phyloP scores from a whole-genome alignment of 2,113 vertebrate genomes.

The Neomonachus schauinslandi region DNA sequence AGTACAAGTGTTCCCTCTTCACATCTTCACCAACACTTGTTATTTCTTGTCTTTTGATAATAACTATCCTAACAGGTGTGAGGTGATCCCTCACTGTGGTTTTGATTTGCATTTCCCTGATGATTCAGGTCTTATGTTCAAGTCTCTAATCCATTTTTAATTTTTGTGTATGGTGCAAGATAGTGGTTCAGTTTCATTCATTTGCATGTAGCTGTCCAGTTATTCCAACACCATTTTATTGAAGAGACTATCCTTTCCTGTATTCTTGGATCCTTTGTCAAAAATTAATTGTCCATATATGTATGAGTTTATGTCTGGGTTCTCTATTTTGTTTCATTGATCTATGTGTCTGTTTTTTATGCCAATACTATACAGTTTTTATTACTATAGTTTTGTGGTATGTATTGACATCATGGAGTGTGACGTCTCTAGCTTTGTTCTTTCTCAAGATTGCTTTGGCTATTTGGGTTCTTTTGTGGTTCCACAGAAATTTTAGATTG shows the following conservation, averaged over 20 bases:
- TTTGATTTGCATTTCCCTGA: not conserved
- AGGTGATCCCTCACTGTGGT: not conserved
- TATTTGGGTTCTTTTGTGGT: not conserved
- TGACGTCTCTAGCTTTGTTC: not conserved
- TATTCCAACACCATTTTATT: not conserved
- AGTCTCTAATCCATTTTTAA: not conserved
- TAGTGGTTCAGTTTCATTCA: not conserved
- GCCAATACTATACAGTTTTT: not conserved
- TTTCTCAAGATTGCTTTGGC: not conserved
- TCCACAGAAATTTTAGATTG: not conserved
- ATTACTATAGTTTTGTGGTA: not conserved
- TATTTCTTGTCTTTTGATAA: not conserved
- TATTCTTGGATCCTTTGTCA: not conserved
- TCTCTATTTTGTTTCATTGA: too few relatives aligned
- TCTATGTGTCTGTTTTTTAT: not conserved
- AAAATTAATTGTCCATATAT: too few relatives aligned
- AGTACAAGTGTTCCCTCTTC: not conserved
- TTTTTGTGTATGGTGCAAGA: not conserved
- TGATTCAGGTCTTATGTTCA: not conserved
- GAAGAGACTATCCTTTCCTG: not conserved
- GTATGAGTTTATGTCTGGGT: too few relatives aligned
- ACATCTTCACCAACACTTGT: not conserved
- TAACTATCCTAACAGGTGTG: not conserved
- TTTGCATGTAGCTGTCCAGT: not conserved
- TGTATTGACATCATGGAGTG: not conserved